These are phyloP conservation scores for Synergus laeviventris DNA, from an alignment of 2,888 invertebrate species.

Conservation along the genomic window DNA sequence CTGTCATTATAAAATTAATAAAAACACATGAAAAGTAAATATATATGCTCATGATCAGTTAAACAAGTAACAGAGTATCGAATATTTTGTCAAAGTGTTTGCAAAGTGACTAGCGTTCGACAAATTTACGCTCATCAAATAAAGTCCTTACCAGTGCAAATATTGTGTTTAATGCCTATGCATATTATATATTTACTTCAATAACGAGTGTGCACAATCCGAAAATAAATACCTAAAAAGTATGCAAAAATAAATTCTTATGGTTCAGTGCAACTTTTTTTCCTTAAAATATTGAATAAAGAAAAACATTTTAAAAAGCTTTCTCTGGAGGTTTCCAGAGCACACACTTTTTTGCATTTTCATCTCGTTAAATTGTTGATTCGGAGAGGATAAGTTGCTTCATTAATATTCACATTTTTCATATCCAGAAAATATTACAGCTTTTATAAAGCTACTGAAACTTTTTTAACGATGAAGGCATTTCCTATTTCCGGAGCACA, in stretches of 20 bases:
- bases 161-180: neutral
- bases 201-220: neutral
- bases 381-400: conserved; percentile 28
- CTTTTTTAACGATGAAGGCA: neutral
- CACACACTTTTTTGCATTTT: conserved; percentile 7
- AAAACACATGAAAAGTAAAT: neutral
- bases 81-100: neutral
- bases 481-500: neutral
- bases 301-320: neutral
- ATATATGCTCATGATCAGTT: neutral
- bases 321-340: conserved; percentile 5
- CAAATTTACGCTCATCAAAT: conserved; percentile 7
- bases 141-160: neutral
- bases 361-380: conserved; percentile 26
- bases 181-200: neutral
- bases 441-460: neutral
- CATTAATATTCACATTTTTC: conserved; percentile 18
- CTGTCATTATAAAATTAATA: neutral
- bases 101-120: neutral
- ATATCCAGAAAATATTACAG: conserved; percentile 12
- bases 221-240: neutral
- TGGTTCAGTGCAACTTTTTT: neutral
- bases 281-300: neutral
- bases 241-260: neutral
- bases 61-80: neutral